A percentile compares a stretch with the other conserved stretches of the same genome.
Evolutionary conservation across 2,888 invertebrate genomes (phyloP).

Genomic region (Cerastis leucographa): DNA sequence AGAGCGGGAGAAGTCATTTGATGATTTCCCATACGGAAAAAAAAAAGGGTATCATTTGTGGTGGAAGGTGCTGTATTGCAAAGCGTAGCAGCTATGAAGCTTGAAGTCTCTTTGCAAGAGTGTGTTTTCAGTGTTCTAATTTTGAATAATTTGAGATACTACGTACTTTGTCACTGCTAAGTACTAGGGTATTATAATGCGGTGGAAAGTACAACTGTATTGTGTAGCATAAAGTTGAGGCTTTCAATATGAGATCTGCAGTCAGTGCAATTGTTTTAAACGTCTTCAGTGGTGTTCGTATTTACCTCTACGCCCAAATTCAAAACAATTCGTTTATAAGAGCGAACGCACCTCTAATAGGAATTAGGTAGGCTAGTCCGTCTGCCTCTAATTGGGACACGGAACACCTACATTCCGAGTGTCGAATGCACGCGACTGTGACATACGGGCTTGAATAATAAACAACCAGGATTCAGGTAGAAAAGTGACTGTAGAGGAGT

Average conservation of each 20-base stretch:
- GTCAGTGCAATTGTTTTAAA: neutral
- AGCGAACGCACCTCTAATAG: slow-evolving; percentile 66
- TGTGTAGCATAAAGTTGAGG: neutral
- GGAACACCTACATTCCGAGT: slow-evolving; percentile 62
- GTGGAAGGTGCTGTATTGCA: neutral
- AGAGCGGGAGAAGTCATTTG: too few relatives aligned
- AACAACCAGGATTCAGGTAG: slow-evolving; percentile 17
- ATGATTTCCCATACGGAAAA: too few relatives aligned
- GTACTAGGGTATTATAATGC: neutral
- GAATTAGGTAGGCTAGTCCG: slow-evolving; percentile 70
- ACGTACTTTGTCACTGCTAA: too few relatives aligned
- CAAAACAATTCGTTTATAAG: slow-evolving; percentile 61
- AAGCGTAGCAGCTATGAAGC: neutral
- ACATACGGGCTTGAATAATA: slow-evolving; percentile 55
- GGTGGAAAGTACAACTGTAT: neutral
- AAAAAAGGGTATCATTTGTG: neutral
- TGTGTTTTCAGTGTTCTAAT: neutral
- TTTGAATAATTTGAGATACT: too few relatives aligned
- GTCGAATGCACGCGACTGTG: slow-evolving; percentile 55
- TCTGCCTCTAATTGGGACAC: slow-evolving; percentile 67
- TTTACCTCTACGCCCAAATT: slow-evolving; percentile 8
- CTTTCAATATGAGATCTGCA: neutral
- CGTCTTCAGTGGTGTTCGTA: neutral
- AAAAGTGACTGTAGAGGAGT: neutral
- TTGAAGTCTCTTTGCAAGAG: neutral